Conservation (phyloP, 2,888 invertebrate genomes). For the Adelognathus sp. region DNA sequence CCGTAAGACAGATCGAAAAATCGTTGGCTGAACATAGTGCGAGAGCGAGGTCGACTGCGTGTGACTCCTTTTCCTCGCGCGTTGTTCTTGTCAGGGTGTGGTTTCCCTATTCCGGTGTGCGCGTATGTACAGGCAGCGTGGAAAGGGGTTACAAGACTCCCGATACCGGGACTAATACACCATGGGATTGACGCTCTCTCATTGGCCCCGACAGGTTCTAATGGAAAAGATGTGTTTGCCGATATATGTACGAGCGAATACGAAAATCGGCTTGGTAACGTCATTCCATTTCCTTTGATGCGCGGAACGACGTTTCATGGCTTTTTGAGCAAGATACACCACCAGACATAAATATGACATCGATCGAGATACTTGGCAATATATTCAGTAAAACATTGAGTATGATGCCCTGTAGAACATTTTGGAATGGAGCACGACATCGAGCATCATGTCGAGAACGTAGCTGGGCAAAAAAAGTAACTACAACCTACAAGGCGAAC, state of each 20-base stretch:
- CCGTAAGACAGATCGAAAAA: constrained; percentile 38
- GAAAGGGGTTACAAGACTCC: constrained; percentile 56
- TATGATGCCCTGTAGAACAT: too few relatives aligned
- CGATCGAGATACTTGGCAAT: too few relatives aligned
- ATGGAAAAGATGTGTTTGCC: constrained; percentile 67
- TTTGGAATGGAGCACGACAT: too few relatives aligned
- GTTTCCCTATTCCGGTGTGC: constrained; percentile 10
- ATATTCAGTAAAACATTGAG: too few relatives aligned
- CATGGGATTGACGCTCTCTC: constrained; percentile 58
- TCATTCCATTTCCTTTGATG: background rate
- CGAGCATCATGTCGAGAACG: too few relatives aligned
- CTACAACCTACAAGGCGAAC: too few relatives aligned
- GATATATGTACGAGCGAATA: constrained; percentile 33
- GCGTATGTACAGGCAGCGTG: background rate
- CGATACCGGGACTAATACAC: constrained; percentile 47
- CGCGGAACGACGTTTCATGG: too few relatives aligned
- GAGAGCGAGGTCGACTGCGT: background rate
- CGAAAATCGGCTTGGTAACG: background rate
- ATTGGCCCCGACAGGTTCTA: constrained; percentile 63
- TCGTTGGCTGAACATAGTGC: constrained; percentile 20
- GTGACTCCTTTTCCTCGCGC: constrained; percentile 18
- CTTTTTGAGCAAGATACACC: too few relatives aligned
- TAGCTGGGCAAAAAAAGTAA: too few relatives aligned
- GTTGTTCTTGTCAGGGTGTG: constrained; percentile 35
- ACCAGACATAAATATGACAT: too few relatives aligned